These are phyloP conservation scores for Eupeodes corollae DNA, from an alignment of 1,140 invertebrate genomes.

Conservation along the genomic window DNA sequence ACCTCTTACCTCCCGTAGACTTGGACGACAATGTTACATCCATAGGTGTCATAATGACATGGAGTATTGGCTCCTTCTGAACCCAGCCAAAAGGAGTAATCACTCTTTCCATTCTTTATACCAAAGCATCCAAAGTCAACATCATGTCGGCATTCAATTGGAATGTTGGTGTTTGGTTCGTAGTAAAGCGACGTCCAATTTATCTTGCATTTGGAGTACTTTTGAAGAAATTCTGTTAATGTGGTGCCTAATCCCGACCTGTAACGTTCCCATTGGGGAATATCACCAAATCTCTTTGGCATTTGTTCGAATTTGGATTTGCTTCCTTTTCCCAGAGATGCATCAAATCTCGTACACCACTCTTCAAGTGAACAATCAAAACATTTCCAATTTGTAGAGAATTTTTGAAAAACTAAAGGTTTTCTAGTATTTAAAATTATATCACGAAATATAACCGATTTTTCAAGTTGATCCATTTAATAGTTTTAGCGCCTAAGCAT, in stretches of 20 bases:
- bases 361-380: conserved; percentile 32
- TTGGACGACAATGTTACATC: conserved; percentile 85
- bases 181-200: conserved; percentile 48
- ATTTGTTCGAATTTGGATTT: conserved; percentile 38
- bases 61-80: conserved; percentile 79
- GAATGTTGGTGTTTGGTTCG: conserved; percentile 19
- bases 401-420: conserved; percentile 22
- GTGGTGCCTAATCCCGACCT: conserved; percentile 44
- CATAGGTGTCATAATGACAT: conserved; percentile 90
- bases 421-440: conserved; percentile 24
- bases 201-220: conserved; percentile 40
- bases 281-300: conserved; percentile 36
- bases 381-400: conserved; percentile 21
- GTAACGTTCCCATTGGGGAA: conserved; percentile 66
- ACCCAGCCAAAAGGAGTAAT: conserved; percentile 86
- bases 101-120: conserved; percentile 49
- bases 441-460: conserved; percentile 8
- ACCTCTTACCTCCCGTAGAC: conserved; percentile 62
- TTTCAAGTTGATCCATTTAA: background rate
- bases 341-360: conserved; percentile 40
- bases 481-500: background rate
- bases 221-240: conserved; percentile 50
- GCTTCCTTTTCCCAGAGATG: conserved; percentile 13
- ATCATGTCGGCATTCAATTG: conserved; percentile 14
- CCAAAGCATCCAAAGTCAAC: conserved; percentile 48